Base-by-base conservation (phyloP, 2,888 invertebrate species). In the Andrena flavipes region DNA sequence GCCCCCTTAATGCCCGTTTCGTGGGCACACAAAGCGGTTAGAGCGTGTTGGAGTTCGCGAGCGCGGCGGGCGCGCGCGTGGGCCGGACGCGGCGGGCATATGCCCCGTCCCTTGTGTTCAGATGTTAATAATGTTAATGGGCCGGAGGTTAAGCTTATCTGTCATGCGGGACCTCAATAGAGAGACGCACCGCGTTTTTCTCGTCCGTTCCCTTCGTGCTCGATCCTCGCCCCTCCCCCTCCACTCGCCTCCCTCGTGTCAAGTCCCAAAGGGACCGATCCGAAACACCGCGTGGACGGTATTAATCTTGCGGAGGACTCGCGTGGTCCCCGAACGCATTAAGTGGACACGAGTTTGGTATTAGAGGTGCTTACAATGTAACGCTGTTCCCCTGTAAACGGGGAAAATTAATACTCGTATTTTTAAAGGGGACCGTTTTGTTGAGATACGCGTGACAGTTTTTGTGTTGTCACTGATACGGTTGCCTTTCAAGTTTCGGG, bases 91-190 rank as follows among this genome's bases (percentile, higher is more conserved):
- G 89, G 76, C 82, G 79, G 65, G 84, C 85, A 82, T 79, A 82
- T 80, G 75, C 65, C 79, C 76, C 81, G 42, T 80, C 84, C 82
- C 84, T 88, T 88, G 84, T 84, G 88, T 89, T 91, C 88, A 80
- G 91, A 91, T 91, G 91, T 91, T 91, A 91, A 91, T 91, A 91
- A 91, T 88, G 91, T 91, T 92, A 91, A 92, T 90, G 91, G 89
- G 89, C 88, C 87, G 87, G 87, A 91, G 91, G 91, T 91, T 89
- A 90, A 92, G 90, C 90, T 92, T 91, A 92, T 92, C 91, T 89
- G 91, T 91, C 91, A 90, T 91, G 87, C 88, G 76, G 87, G 81
- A 82, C 89, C 85, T 90, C 90, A 91, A 91, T 90, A 90, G 91
- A 90, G 88, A 89, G 89, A 89, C 85, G 78, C 83, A 73, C 70